A percentile compares a stretch with the other conserved stretches of the same genome.
Evolutionary conservation across 2,888 invertebrate species (phyloP).

Genomic region (Salticus scenicus): DNA sequence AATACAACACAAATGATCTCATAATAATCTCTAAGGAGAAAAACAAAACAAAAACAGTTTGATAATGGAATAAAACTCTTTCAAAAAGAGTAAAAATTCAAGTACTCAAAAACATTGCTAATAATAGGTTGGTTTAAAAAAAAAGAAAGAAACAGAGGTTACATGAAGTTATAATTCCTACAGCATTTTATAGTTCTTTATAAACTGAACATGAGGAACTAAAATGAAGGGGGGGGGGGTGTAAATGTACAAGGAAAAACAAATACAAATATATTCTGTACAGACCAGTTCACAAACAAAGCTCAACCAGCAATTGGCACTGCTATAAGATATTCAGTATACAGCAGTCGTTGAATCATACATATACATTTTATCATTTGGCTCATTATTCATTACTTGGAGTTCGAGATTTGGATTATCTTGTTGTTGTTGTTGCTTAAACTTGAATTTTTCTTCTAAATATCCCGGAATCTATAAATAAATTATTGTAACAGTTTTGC

Average conservation of each 20-base stretch:
- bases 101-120: no score
- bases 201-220: background rate
- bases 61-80: no score
- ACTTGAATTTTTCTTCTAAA: constrained; percentile 67
- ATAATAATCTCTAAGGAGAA: no score
- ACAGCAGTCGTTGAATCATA: constrained; percentile 53
- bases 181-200: background rate
- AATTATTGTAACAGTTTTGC: constrained; percentile 19
- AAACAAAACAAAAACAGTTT: no score
- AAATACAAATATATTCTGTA: background rate
- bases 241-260: background rate
- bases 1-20: no score
- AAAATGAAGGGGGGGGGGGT: no score
- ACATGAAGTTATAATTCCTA: background rate
- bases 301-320: constrained; percentile 6
- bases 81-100: no score
- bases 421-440: constrained; percentile 77
- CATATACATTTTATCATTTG: constrained; percentile 50
- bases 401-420: constrained; percentile 36
- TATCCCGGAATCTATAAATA: constrained; percentile 58
- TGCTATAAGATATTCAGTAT: constrained; percentile 18
- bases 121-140: no score
- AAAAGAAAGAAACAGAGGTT: no score
- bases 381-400: constrained; percentile 50
- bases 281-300: background rate